Conservation (phyloP, 2,113 vertebrate species). For the Hemiscyllium ocellatum region DNA sequence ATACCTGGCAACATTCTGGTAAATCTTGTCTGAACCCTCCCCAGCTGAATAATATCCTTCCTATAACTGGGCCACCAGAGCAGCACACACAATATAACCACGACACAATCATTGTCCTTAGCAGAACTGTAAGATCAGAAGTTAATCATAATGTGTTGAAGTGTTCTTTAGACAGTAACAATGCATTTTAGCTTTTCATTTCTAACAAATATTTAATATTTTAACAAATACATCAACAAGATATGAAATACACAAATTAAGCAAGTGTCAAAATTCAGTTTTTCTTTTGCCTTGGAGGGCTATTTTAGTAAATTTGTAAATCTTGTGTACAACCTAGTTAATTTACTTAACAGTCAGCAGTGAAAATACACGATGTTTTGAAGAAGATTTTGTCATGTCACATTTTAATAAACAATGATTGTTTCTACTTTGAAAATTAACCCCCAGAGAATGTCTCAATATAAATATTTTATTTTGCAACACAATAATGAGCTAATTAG, state of each 20-base stretch:
- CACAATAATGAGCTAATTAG: not conserved
- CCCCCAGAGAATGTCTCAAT: not conserved
- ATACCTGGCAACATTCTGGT: too few relatives aligned
- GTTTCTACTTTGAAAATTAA: not conserved
- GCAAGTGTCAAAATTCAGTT: not conserved
- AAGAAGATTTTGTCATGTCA: not conserved
- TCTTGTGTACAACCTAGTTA: not conserved
- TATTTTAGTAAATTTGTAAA: not conserved
- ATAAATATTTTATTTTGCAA: not conserved
- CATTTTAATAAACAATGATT: not conserved
- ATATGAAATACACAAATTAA: not conserved
- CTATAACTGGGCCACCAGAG: too few relatives aligned
- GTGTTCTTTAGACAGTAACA: not conserved
- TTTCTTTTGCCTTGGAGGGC: not conserved
- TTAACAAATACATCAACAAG: not conserved
- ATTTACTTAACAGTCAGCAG: not conserved
- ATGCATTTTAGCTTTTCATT: not conserved
- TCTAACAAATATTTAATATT: too few relatives aligned
- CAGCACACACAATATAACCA: too few relatives aligned
- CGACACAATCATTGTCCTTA: too few relatives aligned
- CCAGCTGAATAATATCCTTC: too few relatives aligned
- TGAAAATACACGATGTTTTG: not conserved
- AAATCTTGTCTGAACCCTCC: too few relatives aligned
- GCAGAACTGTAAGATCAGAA: not conserved
- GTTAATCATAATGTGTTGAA: not conserved